Conservation (phyloP, 1,140 invertebrate genomes). For the Adelges cooleyi region DNA sequence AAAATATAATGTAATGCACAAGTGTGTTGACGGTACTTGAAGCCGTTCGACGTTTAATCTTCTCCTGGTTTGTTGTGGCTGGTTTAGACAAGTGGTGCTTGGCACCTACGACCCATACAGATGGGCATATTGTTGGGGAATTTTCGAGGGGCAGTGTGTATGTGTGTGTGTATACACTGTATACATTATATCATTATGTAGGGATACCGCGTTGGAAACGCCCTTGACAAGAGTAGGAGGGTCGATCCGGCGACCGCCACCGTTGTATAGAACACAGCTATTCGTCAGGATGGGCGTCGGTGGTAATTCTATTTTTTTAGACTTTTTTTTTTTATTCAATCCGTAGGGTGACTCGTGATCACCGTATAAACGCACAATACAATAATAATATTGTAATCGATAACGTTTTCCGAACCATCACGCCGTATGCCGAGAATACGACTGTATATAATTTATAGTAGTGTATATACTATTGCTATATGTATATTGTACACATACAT, state of each 20-base stretch:
- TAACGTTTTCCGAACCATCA: background rate
- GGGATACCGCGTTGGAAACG: background rate
- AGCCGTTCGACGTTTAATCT: too few species aligned
- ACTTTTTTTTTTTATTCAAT: slow-evolving; percentile 19
- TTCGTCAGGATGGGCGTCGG: slow-evolving; percentile 7
- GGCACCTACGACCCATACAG: too few species aligned
- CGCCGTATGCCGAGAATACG: background rate
- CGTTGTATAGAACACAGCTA: background rate
- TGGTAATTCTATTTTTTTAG: slow-evolving; percentile 5
- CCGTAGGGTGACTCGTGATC: background rate
- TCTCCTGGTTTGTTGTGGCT: too few species aligned
- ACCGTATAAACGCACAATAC: background rate
- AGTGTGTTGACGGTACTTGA: too few species aligned
- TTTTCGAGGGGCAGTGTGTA: too few species aligned
- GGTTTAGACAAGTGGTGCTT: too few species aligned
- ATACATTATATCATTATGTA: background rate
- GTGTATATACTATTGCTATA: too few species aligned
- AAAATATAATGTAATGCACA: too few species aligned
- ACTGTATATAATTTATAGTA: too few species aligned
- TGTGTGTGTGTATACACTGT: background rate
- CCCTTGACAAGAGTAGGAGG: background rate
- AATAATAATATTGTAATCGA: slow-evolving; percentile 19
- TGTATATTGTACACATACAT: too few species aligned
- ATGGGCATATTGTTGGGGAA: too few species aligned
- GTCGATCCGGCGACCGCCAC: background rate